Conservation (phyloP, 2,113 vertebrate genomes). For the Chamaea fasciata region DNA sequence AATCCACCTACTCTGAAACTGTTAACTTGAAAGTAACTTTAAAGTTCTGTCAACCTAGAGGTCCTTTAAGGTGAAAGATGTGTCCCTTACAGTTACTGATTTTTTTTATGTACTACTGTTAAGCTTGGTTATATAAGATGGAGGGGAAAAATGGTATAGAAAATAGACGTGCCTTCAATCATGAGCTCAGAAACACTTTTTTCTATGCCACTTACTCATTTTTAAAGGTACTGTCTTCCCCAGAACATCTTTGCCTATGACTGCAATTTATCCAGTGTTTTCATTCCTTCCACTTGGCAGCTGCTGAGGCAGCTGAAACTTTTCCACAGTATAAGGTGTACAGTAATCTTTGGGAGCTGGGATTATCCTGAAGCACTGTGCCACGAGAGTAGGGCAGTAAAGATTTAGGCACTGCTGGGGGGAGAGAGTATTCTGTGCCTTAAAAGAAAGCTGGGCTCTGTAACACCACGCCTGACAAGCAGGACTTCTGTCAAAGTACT, state of each 20-base stretch:
- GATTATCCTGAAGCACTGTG: fast-evolving
- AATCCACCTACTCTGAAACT: not conserved
- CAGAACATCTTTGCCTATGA: not conserved
- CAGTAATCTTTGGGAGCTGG: not conserved
- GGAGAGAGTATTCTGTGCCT: fast-evolving
- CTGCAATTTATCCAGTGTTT: not conserved
- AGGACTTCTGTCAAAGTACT: not conserved
- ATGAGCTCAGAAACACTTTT: not conserved
- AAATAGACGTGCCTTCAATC: not conserved
- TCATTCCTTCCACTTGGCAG: fast-evolving
- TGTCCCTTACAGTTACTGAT: not conserved
- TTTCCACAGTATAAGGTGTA: fast-evolving
- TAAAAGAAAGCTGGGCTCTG: not conserved
- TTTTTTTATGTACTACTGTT: not conserved
- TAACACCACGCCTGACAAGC: not conserved
- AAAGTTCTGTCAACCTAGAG: not conserved
- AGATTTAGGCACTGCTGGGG: fast-evolving
- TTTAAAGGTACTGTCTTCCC: not conserved
- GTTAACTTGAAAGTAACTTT: not conserved
- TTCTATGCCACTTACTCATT: fast-evolving
- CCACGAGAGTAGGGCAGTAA: fast-evolving
- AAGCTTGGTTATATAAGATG: not conserved
- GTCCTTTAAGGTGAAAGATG: not conserved
- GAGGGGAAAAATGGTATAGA: not conserved
- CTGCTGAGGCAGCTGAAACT: not conserved